A percentile compares a stretch with the other conserved stretches of the same genome.
Evolutionary conservation across 2,888 invertebrate species (phyloP).

Genomic region (Schrankia costaestrigalis): DNA sequence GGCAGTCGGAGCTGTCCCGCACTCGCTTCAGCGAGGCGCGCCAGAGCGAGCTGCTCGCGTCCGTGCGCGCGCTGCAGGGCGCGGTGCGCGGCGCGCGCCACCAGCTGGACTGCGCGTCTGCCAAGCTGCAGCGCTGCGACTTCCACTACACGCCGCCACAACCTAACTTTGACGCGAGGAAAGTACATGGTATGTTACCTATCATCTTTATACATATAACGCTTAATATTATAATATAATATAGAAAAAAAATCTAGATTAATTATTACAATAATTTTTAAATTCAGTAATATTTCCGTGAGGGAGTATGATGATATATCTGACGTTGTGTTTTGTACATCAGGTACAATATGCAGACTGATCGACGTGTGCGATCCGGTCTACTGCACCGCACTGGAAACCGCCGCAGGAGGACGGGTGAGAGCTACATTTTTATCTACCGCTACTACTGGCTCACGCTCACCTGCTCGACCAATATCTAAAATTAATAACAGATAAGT

Average conservation of each 20-base stretch:
- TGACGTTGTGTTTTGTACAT: constrained; percentile 2
- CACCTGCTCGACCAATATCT: not conserved
- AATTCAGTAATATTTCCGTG: too few relatives aligned
- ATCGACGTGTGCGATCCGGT: constrained; percentile 86
- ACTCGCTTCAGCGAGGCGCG: constrained; percentile 83
- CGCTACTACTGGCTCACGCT: not conserved
- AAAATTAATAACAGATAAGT: not conserved
- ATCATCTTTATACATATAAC: not conserved
- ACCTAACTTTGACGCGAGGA: constrained; percentile 82
- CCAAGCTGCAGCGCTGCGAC: constrained; percentile 77
- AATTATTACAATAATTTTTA: too few relatives aligned
- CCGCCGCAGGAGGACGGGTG: constrained; percentile 92
- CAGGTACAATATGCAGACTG: constrained; percentile 90
- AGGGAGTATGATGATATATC: too few relatives aligned
- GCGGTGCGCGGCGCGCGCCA: constrained; percentile 73
- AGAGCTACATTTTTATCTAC: constrained; percentile 33
- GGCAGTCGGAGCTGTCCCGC: constrained; percentile 58
- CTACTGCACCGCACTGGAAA: constrained; percentile 90
- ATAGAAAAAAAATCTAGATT: too few relatives aligned
- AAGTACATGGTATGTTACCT: constrained; percentile 48
- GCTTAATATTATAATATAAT: not conserved
- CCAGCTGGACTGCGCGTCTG: constrained; percentile 66
- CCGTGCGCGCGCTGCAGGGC: constrained; percentile 72
- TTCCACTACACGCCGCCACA: constrained; percentile 91
- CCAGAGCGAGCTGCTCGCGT: constrained; percentile 75